These are phyloP conservation scores for Chauna torquata DNA, from an alignment of 2,113 vertebrate genomes.

Conservation along the genomic window DNA sequence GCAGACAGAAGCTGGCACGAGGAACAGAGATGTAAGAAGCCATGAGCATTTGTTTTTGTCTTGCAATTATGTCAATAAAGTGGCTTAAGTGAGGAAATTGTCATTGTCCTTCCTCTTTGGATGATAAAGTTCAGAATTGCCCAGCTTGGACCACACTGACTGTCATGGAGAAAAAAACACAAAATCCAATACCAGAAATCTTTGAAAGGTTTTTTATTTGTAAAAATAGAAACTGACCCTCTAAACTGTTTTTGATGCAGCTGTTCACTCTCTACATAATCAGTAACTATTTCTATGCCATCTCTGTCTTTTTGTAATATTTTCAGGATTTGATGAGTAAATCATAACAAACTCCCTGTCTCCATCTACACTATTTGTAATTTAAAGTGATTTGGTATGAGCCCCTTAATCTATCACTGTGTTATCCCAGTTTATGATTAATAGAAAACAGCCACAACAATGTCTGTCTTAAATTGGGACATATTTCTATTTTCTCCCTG, in stretches of 20 bases:
- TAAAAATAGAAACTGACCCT: neutral
- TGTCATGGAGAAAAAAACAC: neutral
- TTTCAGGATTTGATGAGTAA: neutral
- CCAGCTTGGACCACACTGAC: neutral
- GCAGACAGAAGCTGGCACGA: neutral
- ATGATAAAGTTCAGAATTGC: neutral
- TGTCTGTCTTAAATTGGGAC: neutral
- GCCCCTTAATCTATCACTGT: neutral
- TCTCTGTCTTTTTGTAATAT: neutral
- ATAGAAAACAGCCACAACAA: neutral
- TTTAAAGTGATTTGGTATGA: neutral
- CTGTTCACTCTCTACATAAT: neutral
- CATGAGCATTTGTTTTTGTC: neutral
- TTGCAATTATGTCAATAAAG: neutral
- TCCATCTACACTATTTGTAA: neutral
- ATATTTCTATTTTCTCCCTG: neutral
- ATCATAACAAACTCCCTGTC: neutral
- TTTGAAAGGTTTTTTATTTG: neutral
- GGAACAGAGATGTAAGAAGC: neutral
- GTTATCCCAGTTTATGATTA: neutral
- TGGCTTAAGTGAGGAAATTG: constrained; percentile 11
- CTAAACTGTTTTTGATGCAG: neutral
- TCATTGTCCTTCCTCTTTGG: constrained; percentile 24
- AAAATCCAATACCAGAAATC: neutral
- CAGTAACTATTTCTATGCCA: neutral